These are phyloP conservation scores for Melinaea menophilus DNA, from an alignment of 2,888 invertebrate species.

Conservation along the genomic window DNA sequence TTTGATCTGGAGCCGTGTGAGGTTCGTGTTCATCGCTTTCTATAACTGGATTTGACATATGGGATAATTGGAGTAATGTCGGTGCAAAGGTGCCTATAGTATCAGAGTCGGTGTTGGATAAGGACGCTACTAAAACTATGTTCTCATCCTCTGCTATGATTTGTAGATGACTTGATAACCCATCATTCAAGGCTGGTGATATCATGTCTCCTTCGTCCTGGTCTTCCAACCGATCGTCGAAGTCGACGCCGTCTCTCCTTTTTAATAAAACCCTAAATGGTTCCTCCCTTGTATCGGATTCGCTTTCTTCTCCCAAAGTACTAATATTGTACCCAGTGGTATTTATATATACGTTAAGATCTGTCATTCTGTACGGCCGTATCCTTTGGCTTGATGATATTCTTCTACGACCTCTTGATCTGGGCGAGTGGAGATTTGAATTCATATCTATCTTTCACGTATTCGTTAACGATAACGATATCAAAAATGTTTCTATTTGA, in stretches of 20 bases:
- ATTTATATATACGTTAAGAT: slow-evolving; percentile 11
- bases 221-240: neutral
- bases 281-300: neutral
- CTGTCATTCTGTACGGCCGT: slow-evolving; percentile 20
- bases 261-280: neutral
- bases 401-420: slow-evolving; percentile 14
- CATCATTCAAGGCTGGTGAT: neutral
- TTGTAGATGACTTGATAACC: neutral
- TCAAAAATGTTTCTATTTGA: neutral
- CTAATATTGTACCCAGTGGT: slow-evolving; percentile 4
- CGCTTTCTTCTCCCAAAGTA: slow-evolving; percentile 9
- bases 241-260: neutral
- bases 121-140: neutral
- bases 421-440: slow-evolving; percentile 11
- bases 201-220: neutral
- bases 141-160: slow-evolving; percentile 3
- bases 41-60: neutral
- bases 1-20: slow-evolving; percentile 6
- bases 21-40: slow-evolving; percentile 3
- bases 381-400: slow-evolving; percentile 9
- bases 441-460: slow-evolving; percentile 10
- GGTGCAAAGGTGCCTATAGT: slow-evolving; percentile 10
- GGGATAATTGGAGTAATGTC: slow-evolving; percentile 6
- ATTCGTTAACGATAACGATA: neutral
- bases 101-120: neutral